Evolutionary conservation across 2,113 vertebrate species (phyloP), one percentile per base, ranked within the genome.

Genomic region (Odocoileus virginianus): DNA sequence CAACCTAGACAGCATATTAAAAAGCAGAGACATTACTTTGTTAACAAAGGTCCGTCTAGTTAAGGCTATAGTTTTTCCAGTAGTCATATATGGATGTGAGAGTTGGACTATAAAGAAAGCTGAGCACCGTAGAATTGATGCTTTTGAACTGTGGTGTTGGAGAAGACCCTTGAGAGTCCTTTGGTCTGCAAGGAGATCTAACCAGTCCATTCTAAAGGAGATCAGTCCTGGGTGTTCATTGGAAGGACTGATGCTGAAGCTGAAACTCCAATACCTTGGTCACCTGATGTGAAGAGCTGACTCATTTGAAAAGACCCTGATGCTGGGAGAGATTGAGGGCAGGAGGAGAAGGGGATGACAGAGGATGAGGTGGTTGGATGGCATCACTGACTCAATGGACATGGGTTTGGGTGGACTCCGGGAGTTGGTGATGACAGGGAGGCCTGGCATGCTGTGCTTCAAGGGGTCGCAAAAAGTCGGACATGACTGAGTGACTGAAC

Each of bases 1-100:
- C n/a, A 71, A 71, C 17, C 2, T 71, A 71, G 17, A 71, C 9
- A 71, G 64, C 64, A 71, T 5, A 21, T 71, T 71, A 36, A 67
- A 36, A 8, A 36, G 61, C 4, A 67, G 64, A 67, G 33, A 67
- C 64, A 67, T 5, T 36, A 67, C 33, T 67, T 67, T n/a, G 61
- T 19, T 8, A 10, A 19, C 64, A 19, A 67, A 67, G 16, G 4
- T 67, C 16, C 0, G 0, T 67, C 1, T n/a, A n/a, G 33, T 1
- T 2, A 67, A 9, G 16, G 33, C 33, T 67, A 67, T 67, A 17
- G 16, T 67, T 67, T 67, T 67, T 67, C 64, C 64, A 36, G 4
- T 36, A 0, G 33, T 67, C 1, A n/a, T 2, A 1, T 36, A 67
- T 36, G 33, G 33, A 67, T 67, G 64, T 36, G 64, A 21, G 33